Evolutionary conservation across 1,140 invertebrate genomes (phyloP).

Genomic region (Trissolcus basalis): DNA sequence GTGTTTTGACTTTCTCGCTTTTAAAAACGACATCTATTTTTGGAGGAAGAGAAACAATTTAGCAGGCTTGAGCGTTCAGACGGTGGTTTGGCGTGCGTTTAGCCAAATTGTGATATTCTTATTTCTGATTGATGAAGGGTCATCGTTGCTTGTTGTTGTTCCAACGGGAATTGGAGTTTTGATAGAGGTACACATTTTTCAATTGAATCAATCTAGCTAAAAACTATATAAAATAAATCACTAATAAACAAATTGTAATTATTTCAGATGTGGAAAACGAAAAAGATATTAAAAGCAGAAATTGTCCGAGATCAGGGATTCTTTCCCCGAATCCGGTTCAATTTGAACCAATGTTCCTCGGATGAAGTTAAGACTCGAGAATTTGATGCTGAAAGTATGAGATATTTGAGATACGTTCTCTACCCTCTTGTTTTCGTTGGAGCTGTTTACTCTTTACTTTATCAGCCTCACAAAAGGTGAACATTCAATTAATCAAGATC

Average conservation of each 20-base stretch:
- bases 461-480: slow-evolving; percentile 93
- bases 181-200: slow-evolving; percentile 88
- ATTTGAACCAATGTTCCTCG: slow-evolving; percentile 73
- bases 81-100: slow-evolving; percentile 94
- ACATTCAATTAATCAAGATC: slow-evolving; percentile 5
- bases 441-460: slow-evolving; percentile 93
- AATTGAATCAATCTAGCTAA: no score
- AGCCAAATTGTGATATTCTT: slow-evolving; percentile 96
- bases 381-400: slow-evolving; percentile 94
- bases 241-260: no score
- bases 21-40: slow-evolving; percentile 98
- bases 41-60: slow-evolving; percentile 91
- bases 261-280: slow-evolving; percentile 92
- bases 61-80: slow-evolving; percentile 91
- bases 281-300: slow-evolving; percentile 90
- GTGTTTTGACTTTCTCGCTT: slow-evolving; percentile 96
- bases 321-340: slow-evolving; percentile 71
- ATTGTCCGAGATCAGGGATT: slow-evolving; percentile 69
- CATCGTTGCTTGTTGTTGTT: slow-evolving; percentile 91
- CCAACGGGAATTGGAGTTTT: slow-evolving; percentile 90
- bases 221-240: no score
- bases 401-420: slow-evolving; percentile 92
- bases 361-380: slow-evolving; percentile 88
- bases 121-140: slow-evolving; percentile 94
- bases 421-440: slow-evolving; percentile 92